Evolutionary conservation across 2,888 invertebrate species (phyloP), one percentile per base, ranked within the genome.

Genomic region (Galerucella nymphaeae): DNA sequence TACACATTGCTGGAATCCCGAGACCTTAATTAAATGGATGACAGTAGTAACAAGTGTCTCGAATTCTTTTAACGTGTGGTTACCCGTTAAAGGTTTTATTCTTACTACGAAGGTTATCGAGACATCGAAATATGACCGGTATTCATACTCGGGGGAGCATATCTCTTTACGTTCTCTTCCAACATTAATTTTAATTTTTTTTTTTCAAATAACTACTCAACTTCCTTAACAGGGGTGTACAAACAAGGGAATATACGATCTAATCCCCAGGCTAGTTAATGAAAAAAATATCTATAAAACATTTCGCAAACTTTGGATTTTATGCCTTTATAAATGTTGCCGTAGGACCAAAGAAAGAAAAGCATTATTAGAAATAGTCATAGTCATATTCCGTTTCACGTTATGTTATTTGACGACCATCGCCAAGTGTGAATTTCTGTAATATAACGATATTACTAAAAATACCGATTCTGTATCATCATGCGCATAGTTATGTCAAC

Each of bases 1-100:
- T 64, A 74, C 74, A 75, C 76, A 73, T 77, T 69, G 72, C 75
- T 74, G 78, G 77, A 79, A 80, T 80, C 79, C 78, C 76, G 74
- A 75, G 73, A 65, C 72, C 70, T 72, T 73, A 76, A 78, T 77
- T 77, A 76, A 62, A 69, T 61, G 38, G 30, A 58, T 66, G 64
- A 48, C 59, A 61, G 57, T 59, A 18, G 45, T 67, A 72, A 72
- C 76, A 74, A 76, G 72, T 73, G 74, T 72, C 62, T 62, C 74
- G 62, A 61, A 72, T 76, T 74, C 72, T 70, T 61, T n/a, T 18
- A 16, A 66, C 70, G 73, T 66, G 73, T 73, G 59, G 30, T 59
- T 59, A 38, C 61, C 69, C 58, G 42, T 68, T 68, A 64, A 72
- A 69, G 61, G 48, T 64, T 69, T 66, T 58, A 65, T 55, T 38